These are phyloP conservation scores for Mantis religiosa DNA, from an alignment of 2,888 invertebrate genomes.

Conservation along the genomic window DNA sequence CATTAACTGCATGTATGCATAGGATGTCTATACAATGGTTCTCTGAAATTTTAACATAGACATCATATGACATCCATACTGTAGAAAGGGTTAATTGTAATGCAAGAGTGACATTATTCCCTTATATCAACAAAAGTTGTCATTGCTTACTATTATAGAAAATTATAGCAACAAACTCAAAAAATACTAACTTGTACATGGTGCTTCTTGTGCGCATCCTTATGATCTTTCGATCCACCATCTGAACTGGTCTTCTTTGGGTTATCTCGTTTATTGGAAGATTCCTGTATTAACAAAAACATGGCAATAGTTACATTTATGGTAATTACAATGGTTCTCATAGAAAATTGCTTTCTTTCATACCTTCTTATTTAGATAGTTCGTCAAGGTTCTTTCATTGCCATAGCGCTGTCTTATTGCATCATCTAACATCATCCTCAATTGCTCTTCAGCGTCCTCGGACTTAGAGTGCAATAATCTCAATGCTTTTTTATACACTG, in stretches of 20 bases:
- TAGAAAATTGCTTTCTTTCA: background rate
- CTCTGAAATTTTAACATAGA: too few species aligned
- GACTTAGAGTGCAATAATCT: slow-evolving; percentile 75
- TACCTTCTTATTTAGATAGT: slow-evolving; percentile 17
- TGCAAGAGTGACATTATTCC: too few species aligned
- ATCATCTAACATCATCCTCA: slow-evolving; percentile 71
- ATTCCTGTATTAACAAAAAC: background rate
- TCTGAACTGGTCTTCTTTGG: background rate
- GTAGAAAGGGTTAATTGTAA: too few species aligned
- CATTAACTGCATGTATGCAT: too few species aligned
- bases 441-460: slow-evolving; percentile 70
- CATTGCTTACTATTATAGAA: too few species aligned
- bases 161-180: background rate
- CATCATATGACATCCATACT: too few species aligned
- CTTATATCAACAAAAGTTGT: too few species aligned
- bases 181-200: background rate
- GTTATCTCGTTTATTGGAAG: slow-evolving; percentile 1
- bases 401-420: slow-evolving; percentile 50
- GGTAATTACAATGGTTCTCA: background rate
- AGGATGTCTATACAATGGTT: too few species aligned
- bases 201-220: background rate
- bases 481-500: slow-evolving; percentile 72
- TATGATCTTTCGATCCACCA: background rate
- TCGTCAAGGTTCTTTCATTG: slow-evolving; percentile 40
- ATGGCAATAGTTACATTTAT: background rate